These are phyloP conservation scores for Potamarius usumacintae DNA, from an alignment of 2,113 vertebrate genomes.

Conservation along the genomic window DNA sequence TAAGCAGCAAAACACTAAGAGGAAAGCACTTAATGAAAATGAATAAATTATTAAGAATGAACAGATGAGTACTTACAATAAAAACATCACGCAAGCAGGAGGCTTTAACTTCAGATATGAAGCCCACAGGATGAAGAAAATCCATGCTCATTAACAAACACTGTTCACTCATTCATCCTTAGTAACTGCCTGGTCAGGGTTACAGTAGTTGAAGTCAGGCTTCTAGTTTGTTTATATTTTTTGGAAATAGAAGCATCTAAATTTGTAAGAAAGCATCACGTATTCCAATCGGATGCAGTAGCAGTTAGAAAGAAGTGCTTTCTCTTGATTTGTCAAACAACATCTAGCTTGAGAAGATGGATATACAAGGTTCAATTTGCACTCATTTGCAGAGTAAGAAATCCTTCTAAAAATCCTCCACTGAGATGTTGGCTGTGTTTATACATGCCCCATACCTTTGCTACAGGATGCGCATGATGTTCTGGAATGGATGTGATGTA, in stretches of 20 bases:
- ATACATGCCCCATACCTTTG: background rate
- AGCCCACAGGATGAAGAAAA: background rate
- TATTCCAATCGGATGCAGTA: background rate
- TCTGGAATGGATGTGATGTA: conserved; percentile 18
- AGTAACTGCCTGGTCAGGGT: background rate
- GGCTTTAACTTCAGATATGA: background rate
- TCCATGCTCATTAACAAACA: background rate
- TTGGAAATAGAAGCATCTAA: background rate
- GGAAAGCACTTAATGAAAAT: background rate
- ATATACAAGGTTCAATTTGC: background rate
- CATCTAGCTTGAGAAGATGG: background rate
- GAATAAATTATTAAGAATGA: background rate
- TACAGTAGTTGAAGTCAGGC: background rate
- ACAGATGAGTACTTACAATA: background rate
- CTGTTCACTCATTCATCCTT: background rate
- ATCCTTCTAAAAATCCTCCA: background rate
- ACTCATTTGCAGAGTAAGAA: background rate
- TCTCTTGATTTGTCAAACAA: background rate
- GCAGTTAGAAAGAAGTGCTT: background rate
- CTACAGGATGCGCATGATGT: background rate
- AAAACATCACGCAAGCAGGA: background rate
- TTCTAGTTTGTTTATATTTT: background rate
- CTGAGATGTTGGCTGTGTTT: conserved; percentile 14
- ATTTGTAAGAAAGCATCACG: background rate
- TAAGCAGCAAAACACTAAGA: background rate